Evolutionary conservation across 2,888 invertebrate genomes (phyloP), one percentile per base, ranked within the genome.

Genomic region (Aporophyla lueneburgensis): DNA sequence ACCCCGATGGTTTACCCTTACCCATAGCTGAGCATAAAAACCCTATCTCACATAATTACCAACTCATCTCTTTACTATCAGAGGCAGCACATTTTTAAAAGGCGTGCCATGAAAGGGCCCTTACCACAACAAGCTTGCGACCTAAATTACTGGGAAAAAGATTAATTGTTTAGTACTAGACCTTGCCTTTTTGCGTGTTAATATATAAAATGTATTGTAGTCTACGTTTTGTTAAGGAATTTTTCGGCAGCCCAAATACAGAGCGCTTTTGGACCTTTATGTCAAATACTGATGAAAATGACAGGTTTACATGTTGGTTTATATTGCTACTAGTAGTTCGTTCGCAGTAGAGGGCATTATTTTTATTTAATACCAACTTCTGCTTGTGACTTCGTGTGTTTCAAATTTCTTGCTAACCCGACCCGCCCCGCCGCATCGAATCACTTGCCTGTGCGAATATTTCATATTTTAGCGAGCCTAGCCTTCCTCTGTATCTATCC

Each of bases 141-240:
- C 62, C 85, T 27, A 43, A 84, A 84, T 80, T 54, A 72, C 67
- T 33, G 19, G 24, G 40, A 43, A 68, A 61, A 84, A 59, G 5
- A 78, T 62, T 63, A 80, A 51, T 84, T 72, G 80, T 80, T 61
- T 68, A 80, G 46, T 40, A 65, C 27, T n/a, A 75, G 53, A 59
- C 54, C 65, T 66, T 83, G 70, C 49, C 49, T 69, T 75, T 58
- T 68, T 63, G 54, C 27, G n/a, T 19, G n/a, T 54, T 75, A 16
- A 24, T 68, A 74, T 53, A 75, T 16, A 81, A 81, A 80, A 62
- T 80, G 40, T 49, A 40, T 43, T 61, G 54, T n/a, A 40, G 21
- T 21, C 21, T 14, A 65, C 24, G 24, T 51, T 58, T 67, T 67
- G 5, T 67, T 33, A 6, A 21, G 33, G 19, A 54, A 54, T 19